These are phyloP conservation scores for Malacoctenus gilli DNA, from an alignment of 2,797 vertebrate genomes.

Conservation along the genomic window DNA sequence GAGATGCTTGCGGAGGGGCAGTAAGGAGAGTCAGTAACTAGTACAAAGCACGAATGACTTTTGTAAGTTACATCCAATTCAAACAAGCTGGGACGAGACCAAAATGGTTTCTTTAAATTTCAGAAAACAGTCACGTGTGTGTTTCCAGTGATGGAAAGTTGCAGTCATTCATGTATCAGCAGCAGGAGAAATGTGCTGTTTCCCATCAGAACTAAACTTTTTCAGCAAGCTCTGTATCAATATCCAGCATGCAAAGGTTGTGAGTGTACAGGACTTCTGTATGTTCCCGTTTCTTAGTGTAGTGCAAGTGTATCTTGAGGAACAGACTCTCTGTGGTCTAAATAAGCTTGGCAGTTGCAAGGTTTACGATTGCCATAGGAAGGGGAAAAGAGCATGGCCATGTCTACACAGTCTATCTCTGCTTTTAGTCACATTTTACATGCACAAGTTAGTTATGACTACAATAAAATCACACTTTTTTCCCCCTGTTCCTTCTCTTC, in stretches of 20 bases:
- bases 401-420: neutral
- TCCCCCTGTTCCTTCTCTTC: conserved; percentile 31
- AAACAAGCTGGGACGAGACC: conserved; percentile 32
- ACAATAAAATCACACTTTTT: conserved; percentile 15
- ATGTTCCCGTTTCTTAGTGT: conserved; percentile 8
- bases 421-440: neutral
- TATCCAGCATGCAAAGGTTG: conserved; percentile 23
- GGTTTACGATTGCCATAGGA: conserved; percentile 10
- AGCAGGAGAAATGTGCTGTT: conserved; percentile 17
- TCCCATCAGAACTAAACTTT: conserved; percentile 44
- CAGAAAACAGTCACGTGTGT: neutral
- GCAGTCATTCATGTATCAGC: conserved; percentile 10
- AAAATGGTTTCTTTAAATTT: conserved; percentile 21
- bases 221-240: conserved; percentile 33
- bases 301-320: conserved; percentile 24
- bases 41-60: no score
- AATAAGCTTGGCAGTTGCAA: conserved; percentile 21
- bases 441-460: conserved; percentile 4
- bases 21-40: conserved; percentile 33
- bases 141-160: conserved; percentile 29
- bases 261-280: conserved; percentile 18
- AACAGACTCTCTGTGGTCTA: conserved; percentile 32
- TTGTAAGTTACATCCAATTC: conserved; percentile 1
- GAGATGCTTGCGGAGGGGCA: conserved; percentile 43
- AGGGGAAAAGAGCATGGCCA: neutral